A percentile compares a stretch with the other conserved stretches of the same genome.
Evolutionary conservation across 2,797 vertebrate genomes (phyloP).

Genomic region (Sebastes kiyomatsui): DNA sequence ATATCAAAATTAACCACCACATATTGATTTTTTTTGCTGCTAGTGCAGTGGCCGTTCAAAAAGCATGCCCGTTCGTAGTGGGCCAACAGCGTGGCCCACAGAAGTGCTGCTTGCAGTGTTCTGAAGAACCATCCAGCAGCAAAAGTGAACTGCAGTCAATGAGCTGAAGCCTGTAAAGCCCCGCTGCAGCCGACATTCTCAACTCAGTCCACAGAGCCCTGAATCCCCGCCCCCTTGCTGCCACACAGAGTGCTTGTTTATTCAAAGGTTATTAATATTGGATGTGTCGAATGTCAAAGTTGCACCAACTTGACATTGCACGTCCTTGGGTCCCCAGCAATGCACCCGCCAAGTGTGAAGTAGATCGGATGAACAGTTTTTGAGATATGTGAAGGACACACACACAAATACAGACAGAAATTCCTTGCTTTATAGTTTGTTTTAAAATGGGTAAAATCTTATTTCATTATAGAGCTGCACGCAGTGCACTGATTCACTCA

Average conservation of each 20-base stretch:
- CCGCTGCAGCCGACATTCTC: background rate
- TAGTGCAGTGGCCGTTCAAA: too few species aligned
- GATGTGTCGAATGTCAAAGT: background rate
- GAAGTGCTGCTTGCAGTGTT: background rate
- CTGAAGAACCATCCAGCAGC: background rate
- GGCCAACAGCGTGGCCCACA: background rate
- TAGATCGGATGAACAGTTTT: background rate
- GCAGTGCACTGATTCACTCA: background rate
- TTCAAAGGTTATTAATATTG: background rate
- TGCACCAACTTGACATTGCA: background rate
- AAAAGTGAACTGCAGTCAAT: background rate
- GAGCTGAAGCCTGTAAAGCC: background rate
- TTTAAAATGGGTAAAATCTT: background rate
- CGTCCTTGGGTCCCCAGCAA: background rate
- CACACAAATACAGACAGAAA: background rate
- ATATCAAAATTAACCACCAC: too few species aligned
- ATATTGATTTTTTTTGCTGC: too few species aligned
- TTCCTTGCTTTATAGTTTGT: background rate
- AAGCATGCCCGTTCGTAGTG: too few species aligned
- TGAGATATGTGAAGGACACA: background rate
- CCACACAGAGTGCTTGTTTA: background rate
- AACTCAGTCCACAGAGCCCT: background rate
- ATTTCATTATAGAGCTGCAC: background rate
- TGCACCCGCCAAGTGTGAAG: background rate
- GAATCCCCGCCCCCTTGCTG: background rate